phyloP scores from a whole-genome alignment of 2,113 vertebrate genomes.

The Clarias gariepinus region DNA sequence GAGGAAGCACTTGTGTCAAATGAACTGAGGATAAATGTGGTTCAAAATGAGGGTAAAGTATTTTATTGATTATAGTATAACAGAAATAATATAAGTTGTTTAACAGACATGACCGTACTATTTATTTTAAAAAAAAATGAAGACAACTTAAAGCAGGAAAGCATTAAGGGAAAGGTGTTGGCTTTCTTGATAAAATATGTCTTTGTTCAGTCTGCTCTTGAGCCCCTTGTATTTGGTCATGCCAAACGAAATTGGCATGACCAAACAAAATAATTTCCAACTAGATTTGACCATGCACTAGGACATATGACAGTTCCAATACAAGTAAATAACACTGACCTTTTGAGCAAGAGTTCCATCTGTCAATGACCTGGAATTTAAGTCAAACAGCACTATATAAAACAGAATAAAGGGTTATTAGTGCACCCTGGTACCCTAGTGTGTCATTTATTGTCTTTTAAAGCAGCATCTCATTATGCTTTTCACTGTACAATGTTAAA shows the following conservation, averaged over 20 bases:
- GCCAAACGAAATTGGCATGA: slow-evolving; percentile 49
- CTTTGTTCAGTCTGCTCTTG: background rate
- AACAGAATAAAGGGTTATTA: background rate
- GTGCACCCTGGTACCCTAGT: background rate
- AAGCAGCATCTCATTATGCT: background rate
- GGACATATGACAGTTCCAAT: background rate
- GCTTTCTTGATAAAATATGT: no score
- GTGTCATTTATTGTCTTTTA: background rate
- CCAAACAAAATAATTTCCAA: background rate
- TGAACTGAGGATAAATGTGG: background rate
- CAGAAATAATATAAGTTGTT: background rate
- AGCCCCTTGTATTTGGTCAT: slow-evolving; percentile 29
- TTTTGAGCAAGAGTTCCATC: background rate
- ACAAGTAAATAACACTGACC: background rate
- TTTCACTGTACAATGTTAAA: background rate
- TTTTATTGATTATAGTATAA: background rate
- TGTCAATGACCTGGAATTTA: background rate
- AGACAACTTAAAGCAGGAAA: background rate
- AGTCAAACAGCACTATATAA: background rate
- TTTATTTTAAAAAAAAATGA: background rate
- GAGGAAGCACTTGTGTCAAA: background rate
- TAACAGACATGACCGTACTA: background rate
- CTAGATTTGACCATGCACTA: background rate
- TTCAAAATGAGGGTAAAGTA: background rate
- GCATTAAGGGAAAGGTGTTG: background rate